Base-by-base conservation (phyloP, 2,113 vertebrate species). In the Egretta garzetta region DNA sequence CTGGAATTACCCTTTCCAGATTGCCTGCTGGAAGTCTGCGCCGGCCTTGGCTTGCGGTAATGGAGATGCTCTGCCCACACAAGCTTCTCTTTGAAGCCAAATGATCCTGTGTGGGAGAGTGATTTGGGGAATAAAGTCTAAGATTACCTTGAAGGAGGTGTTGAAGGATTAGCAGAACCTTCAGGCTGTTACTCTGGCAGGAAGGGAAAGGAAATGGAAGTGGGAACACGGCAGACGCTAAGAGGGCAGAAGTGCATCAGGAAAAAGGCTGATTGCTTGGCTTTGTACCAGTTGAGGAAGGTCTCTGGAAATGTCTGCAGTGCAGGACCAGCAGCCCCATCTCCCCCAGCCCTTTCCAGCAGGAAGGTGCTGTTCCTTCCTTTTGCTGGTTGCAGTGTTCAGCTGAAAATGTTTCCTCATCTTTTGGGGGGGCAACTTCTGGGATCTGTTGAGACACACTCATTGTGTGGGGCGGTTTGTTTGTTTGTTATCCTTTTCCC, bases 11-110 rank as follows among this genome's bases (percentile, higher is more conserved):
- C 99, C 99, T 77, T 98, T 99, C 89, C 99, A 98, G 98, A 98
- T 99, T 6, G 99, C 99, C 68, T 84, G 98, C 15, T 99, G 96
- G 99, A 99, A 99, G 95, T 98, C 99, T 4, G 99, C 99, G 41
- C 99, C 99, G 0, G 99, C 99, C 17, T 95, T 99, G 91, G 99
- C 99, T 1, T 99, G 99, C 5, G 99, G 99, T 99, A 98, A 98
- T 28, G 47, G 59, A 93, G 70, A 73, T 39, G 21, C 24, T 86
- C 24, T 86, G 53, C 52, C 37, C 1, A 0, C 3, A 3, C 30
- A n/a, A n/a, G 21, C 30, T n/a, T 72, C 60, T 80, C 35, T 77
- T 55, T 45, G 80, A 67, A 82, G 75, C 53, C n/a, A 27, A 21
- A 19, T 23, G 41, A 62, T 75, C 22, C 32, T 62, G 8, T 18